phyloP scores from a whole-genome alignment of 2,113 vertebrate species.

The Oxygymnocypris stewartii region DNA sequence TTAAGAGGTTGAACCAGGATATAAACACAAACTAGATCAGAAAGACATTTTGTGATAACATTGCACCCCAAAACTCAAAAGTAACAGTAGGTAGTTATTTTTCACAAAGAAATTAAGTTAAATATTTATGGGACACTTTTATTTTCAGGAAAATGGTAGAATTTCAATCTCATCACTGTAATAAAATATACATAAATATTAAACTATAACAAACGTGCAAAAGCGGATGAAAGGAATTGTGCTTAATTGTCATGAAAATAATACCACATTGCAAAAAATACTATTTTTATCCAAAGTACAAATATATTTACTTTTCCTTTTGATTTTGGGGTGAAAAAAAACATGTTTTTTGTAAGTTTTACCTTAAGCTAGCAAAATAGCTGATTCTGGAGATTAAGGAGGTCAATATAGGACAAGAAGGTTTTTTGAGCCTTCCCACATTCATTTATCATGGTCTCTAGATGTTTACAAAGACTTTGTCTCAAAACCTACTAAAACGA shows the following conservation, averaged over 20 bases:
- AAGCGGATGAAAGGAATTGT: neutral
- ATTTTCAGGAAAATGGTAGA: neutral
- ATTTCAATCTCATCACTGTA: neutral
- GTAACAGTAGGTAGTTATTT: too few relatives aligned
- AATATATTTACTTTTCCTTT: neutral
- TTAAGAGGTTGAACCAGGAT: neutral
- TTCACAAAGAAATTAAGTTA: neutral
- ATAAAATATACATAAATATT: neutral
- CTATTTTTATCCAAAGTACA: neutral
- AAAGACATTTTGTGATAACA: too few relatives aligned
- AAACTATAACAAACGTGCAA: neutral
- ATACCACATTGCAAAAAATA: neutral
- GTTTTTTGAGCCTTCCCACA: neutral
- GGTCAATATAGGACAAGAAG: neutral
- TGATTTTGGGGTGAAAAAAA: constrained; percentile 1
- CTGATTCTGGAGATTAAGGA: neutral
- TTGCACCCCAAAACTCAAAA: too few relatives aligned
- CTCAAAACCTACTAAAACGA: neutral
- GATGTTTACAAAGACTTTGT: neutral
- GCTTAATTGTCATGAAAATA: neutral
- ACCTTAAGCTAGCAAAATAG: neutral
- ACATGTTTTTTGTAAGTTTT: neutral
- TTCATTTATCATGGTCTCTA: neutral
- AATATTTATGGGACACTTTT: neutral
- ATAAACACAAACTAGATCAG: too few relatives aligned